Conservation (phyloP, 2,888 invertebrate species). For the Erebia palarica region DNA sequence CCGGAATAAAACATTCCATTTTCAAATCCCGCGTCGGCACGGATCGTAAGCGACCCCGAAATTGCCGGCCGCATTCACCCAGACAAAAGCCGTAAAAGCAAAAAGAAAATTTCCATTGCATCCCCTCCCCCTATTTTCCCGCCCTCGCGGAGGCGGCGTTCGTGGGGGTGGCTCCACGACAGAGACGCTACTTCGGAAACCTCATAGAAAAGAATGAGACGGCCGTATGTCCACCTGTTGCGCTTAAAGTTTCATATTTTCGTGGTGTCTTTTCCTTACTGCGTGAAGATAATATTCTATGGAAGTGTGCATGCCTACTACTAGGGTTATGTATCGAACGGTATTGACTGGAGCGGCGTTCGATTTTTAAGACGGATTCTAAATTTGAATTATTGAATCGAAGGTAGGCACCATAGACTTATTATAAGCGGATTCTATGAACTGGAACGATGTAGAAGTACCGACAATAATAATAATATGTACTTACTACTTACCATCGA, state of each 20-base stretch:
- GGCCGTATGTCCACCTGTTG: conserved; percentile 79
- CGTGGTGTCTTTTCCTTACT: conserved; percentile 74
- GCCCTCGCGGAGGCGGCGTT: conserved; percentile 76
- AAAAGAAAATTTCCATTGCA: conserved; percentile 80
- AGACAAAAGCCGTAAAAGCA: conserved; percentile 81
- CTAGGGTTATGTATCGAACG: conserved; percentile 68
- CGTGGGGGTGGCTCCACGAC: conserved; percentile 79
- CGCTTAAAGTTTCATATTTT: conserved; percentile 74
- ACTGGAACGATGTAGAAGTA: no score
- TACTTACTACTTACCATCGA: no score
- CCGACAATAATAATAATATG: no score
- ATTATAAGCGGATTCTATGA: no score
- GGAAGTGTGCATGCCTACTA: conserved; percentile 75
- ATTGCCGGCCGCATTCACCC: conserved; percentile 81
- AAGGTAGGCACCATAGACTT: not conserved
- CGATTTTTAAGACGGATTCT: conserved; percentile 52
- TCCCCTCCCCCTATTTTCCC: conserved; percentile 80
- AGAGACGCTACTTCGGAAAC: conserved; percentile 72
- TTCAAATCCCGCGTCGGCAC: conserved; percentile 68
- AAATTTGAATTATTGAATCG: conserved; percentile 14
- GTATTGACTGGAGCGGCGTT: conserved; percentile 59
- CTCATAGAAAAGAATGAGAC: conserved; percentile 80
- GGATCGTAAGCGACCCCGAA: conserved; percentile 76
- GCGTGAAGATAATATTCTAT: conserved; percentile 71
- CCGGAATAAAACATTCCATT: conserved; percentile 63